Conservation (phyloP, 2,797 vertebrate species). For the Nasua narica region DNA sequence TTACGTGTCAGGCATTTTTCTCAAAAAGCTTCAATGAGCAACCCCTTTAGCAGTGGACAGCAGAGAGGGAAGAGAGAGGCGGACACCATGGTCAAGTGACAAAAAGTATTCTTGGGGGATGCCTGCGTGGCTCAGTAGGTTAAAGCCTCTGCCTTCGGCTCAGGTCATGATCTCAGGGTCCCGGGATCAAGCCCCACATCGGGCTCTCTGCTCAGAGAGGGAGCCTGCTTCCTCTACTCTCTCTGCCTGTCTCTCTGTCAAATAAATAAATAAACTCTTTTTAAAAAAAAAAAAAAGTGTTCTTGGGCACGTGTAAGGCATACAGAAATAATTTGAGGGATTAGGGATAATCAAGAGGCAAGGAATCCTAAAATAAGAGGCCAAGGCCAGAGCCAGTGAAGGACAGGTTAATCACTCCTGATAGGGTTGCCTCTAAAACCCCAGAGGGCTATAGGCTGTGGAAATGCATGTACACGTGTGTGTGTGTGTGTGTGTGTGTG, state of each 20-base stretch:
- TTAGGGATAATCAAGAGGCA: not conserved
- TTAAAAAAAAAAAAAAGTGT: too few species aligned
- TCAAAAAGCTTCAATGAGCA: not conserved
- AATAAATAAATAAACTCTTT: too few species aligned
- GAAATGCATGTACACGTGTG: not conserved
- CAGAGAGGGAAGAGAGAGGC: not conserved
- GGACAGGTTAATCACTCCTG: not conserved
- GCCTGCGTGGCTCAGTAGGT: too few species aligned
- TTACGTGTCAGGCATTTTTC: not conserved
- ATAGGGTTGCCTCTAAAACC: not conserved
- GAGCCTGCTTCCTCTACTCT: too few species aligned
- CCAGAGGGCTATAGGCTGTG: not conserved
- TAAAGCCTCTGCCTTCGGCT: too few species aligned
- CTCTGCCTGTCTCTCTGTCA: too few species aligned
- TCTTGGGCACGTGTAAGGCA: not conserved
- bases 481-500: not conserved
- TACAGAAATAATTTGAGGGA: not conserved
- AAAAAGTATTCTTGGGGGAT: not conserved
- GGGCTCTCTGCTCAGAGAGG: too few species aligned
- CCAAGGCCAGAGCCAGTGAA: not conserved
- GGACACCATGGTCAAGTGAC: not conserved
- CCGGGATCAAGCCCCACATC: too few species aligned
- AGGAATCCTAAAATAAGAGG: not conserved
- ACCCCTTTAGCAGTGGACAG: not conserved
- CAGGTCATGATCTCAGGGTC: too few species aligned